These are phyloP conservation scores for Sebastolobus altivelis DNA, from an alignment of 2,797 vertebrate species.

Conservation along the genomic window DNA sequence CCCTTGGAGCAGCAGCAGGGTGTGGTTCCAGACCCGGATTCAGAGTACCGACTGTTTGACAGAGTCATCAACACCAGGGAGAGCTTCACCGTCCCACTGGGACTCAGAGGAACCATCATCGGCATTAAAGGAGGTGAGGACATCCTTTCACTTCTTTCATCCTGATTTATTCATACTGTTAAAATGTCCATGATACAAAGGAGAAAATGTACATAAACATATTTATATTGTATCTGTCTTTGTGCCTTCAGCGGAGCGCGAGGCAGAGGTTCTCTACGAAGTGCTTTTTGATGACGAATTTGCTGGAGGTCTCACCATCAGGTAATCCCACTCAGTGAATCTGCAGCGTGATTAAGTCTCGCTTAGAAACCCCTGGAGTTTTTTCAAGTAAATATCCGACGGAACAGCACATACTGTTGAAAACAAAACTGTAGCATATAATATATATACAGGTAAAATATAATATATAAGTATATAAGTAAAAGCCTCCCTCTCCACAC, in stretches of 20 bases:
- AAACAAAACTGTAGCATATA: background rate
- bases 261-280: slow-evolving; percentile 95
- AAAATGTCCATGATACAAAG: background rate
- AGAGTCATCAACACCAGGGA: slow-evolving; percentile 96
- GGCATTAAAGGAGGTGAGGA: slow-evolving; percentile 97
- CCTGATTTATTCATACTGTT: background rate
- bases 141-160: background rate
- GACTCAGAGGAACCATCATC: slow-evolving; percentile 94
- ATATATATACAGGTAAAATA: background rate
- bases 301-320: slow-evolving; percentile 94
- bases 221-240: slow-evolving; percentile 12
- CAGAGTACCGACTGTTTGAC: slow-evolving; percentile 95
- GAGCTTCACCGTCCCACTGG: slow-evolving; percentile 94
- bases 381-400: background rate
- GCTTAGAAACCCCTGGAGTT: background rate
- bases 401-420: background rate
- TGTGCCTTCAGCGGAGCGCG: slow-evolving; percentile 89
- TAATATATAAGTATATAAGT: no score
- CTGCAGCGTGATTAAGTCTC: background rate
- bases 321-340: slow-evolving; percentile 77
- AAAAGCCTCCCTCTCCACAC: background rate
- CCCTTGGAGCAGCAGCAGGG: slow-evolving; percentile 95
- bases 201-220: background rate
- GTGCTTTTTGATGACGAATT: slow-evolving; percentile 98
- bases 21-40: slow-evolving; percentile 92